A percentile compares a stretch with the other conserved stretches of the same genome.
Conservation (phyloP, 2,113 vertebrate species). For the Engystomops pustulosus region DNA sequence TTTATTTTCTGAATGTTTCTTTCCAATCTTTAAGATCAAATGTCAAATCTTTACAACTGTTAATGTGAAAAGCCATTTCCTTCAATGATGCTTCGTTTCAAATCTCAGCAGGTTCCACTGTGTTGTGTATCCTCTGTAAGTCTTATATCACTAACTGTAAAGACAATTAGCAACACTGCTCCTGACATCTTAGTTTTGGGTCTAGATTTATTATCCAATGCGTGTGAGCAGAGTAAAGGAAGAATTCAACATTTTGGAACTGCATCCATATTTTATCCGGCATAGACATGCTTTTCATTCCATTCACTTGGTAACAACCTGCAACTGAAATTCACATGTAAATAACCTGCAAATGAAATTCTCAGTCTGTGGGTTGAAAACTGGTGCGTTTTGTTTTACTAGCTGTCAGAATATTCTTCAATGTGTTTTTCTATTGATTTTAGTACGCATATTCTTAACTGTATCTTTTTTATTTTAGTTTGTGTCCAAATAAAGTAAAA, state of each 20-base stretch:
- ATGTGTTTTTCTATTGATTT: too few relatives aligned
- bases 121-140: not conserved
- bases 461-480: too few relatives aligned
- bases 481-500: too few relatives aligned
- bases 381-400: too few relatives aligned
- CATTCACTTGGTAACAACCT: not conserved
- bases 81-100: slow-evolving; percentile 18
- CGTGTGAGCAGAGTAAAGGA: too few relatives aligned
- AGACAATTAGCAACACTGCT: not conserved
- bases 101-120: slow-evolving; percentile 1
- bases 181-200: not conserved
- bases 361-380: not conserved
- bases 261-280: not conserved
- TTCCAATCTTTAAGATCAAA: slow-evolving; percentile 39
- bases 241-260: too few relatives aligned
- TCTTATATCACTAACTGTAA: not conserved
- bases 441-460: too few relatives aligned
- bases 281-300: not conserved
- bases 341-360: not conserved
- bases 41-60: slow-evolving; percentile 33
- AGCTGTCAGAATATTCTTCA: too few relatives aligned
- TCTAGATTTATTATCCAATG: too few relatives aligned
- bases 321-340: too few relatives aligned
- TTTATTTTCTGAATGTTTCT: slow-evolving; percentile 46
- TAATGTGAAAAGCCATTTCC: slow-evolving; percentile 43